Evolutionary conservation across 1,140 invertebrate species (phyloP), one percentile per base, ranked within the genome.

Genomic region (Vanessa atalanta): DNA sequence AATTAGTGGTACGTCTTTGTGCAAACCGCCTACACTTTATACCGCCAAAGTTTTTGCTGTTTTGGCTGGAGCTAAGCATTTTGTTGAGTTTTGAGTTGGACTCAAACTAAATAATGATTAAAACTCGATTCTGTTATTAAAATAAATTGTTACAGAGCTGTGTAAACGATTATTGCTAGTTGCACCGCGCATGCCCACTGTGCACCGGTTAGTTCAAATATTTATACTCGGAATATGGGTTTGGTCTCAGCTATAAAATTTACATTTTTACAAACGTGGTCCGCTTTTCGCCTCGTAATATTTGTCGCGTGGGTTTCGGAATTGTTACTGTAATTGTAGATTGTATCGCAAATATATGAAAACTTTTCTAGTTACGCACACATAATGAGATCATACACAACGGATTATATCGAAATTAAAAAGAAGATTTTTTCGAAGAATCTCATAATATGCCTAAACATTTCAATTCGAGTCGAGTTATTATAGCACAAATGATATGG

Each of bases 141-240:
- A 43, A 43, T 43, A 53, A 53, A 53, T 13, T 12, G 68, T 71
- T 77, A 66, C 70, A 8, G 15, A 47, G 55, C 76, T 79, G 83
- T 83, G 83, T 82, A 51, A 83, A 53, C 69, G 65, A 4, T 13
- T 23, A 65, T 65, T 55, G 55, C 53, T 23, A 47, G 47, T 64
- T 65, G 47, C 69, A 76, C 14, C 66, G 84, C 83, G 84, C 82
- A 83, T 85, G 82, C 80, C 51, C 70, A 20, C 13, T 72, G 70
- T 84, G 80, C 83, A 86, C 47, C 77, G 81, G 63, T 87, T 78
- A 79, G 73, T 78, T 80, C 79, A 90, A 81, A 81, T 80, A 78
- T 88, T 84, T 83, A 94, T 93, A 72, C 85, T 77, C 82, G 75
- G 65, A 85, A 93, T 82, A 83, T 73, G 72, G 87, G 93, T 80